These are phyloP conservation scores for Haemorhous mexicanus DNA, from an alignment of 2,113 vertebrate genomes.

Conservation along the genomic window DNA sequence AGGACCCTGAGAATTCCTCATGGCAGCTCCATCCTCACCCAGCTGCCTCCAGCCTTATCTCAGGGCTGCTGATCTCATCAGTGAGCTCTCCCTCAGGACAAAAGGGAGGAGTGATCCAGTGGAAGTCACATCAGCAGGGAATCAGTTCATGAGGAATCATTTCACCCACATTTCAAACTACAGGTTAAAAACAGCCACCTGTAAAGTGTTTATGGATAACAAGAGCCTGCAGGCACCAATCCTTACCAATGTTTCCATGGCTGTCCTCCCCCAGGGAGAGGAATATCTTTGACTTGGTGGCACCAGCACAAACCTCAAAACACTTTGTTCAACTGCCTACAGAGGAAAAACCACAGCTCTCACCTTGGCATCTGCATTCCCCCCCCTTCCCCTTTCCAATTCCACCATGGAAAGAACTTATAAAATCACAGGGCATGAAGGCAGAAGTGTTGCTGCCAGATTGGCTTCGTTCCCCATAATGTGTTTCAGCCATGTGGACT, in stretches of 20 bases:
- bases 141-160: background rate
- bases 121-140: background rate
- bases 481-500: background rate
- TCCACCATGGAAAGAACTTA: background rate
- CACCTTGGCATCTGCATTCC: background rate
- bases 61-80: background rate
- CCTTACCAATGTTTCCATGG: background rate
- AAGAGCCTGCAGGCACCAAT: background rate
- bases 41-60: fast-evolving
- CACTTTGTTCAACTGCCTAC: background rate
- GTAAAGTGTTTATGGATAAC: background rate
- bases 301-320: background rate
- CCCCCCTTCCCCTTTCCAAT: background rate
- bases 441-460: background rate
- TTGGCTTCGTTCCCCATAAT: background rate
- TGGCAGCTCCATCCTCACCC: background rate
- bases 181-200: background rate
- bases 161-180: background rate
- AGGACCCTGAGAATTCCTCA: background rate
- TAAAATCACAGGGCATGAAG: background rate
- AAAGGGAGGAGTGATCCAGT: background rate
- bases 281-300: background rate
- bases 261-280: background rate
- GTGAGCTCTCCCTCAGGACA: background rate
- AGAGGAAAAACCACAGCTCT: background rate